Conservation (phyloP, 2,797 vertebrate genomes). For the Rhyacichthys aspro region DNA sequence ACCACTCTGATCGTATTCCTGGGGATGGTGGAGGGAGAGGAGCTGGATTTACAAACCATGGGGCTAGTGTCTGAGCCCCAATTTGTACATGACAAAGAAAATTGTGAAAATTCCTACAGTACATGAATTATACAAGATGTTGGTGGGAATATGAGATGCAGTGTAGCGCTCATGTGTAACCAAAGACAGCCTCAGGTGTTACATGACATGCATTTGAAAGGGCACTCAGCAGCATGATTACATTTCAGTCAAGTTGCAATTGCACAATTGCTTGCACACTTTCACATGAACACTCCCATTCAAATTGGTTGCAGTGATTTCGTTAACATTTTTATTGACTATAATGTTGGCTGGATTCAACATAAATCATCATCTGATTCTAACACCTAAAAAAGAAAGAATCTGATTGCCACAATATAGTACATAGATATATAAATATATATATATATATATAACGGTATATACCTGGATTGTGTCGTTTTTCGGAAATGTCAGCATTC, state of each 20-base stretch:
- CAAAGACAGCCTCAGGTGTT: conserved; percentile 16
- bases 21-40: conserved; percentile 49
- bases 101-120: conserved; percentile 32
- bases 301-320: conserved; percentile 33
- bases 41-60: conserved; percentile 49
- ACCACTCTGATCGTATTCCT: conserved; percentile 31
- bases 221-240: conserved; percentile 32
- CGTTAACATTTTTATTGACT: conserved; percentile 37
- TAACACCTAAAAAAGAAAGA: conserved; percentile 27
- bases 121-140: conserved; percentile 27
- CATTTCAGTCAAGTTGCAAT: conserved; percentile 38
- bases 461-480: no score
- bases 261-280: conserved; percentile 25
- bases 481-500: conserved; percentile 22
- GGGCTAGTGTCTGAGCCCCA: conserved; percentile 65
- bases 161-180: neutral
- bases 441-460: no score
- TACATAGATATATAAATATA: conserved; percentile 43
- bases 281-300: conserved; percentile 21
- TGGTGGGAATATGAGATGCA: conserved; percentile 10
- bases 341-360: conserved; percentile 69
- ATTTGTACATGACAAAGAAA: conserved; percentile 6
- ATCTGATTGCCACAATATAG: conserved; percentile 30
- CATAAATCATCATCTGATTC: conserved; percentile 43
- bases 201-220: conserved; percentile 39